Percentiles rank a stretch among this genome's conserved stretches.
Conservation (phyloP, 2,797 vertebrate species). For the Microcaecilia unicolor region DNA sequence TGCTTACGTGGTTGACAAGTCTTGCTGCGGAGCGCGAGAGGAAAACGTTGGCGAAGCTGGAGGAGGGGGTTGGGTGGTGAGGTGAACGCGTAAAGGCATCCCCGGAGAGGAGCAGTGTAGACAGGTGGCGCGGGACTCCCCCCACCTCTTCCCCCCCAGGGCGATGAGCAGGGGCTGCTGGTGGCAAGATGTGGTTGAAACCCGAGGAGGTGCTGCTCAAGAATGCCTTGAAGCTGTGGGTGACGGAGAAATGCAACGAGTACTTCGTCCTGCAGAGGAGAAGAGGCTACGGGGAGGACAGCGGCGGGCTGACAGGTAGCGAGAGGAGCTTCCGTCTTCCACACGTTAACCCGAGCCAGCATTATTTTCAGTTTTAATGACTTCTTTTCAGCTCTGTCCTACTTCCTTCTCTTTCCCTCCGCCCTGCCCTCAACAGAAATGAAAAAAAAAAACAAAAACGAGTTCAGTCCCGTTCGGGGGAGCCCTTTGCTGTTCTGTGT, state of each 20-base stretch:
- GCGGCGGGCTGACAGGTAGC: constrained; percentile 85
- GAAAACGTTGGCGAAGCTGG: background rate
- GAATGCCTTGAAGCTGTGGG: constrained; percentile 90
- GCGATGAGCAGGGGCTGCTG: constrained; percentile 7
- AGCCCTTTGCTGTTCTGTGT: too few species aligned
- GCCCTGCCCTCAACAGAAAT: background rate
- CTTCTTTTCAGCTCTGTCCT: too few species aligned
- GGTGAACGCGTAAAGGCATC: too few species aligned
- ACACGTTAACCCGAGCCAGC: too few species aligned
- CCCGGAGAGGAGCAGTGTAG: background rate
- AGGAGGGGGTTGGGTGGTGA: too few species aligned
- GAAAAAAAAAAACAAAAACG: too few species aligned
- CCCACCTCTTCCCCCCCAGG: constrained; percentile 2
- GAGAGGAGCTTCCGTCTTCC: constrained; percentile 8
- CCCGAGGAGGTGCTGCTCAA: constrained; percentile 92
- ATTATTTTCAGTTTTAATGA: too few species aligned
- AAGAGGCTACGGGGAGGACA: constrained; percentile 82
- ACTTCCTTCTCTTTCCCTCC: background rate
- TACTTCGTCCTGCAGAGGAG: constrained; percentile 90
- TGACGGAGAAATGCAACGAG: constrained; percentile 82
- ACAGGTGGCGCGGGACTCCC: constrained; percentile 9
- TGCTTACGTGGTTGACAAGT: constrained; percentile 64
- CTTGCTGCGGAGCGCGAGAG: constrained; percentile 54
- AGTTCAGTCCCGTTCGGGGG: too few species aligned
- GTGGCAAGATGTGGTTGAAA: constrained; percentile 83